These are phyloP conservation scores for Temnothorax longispinosus DNA, from an alignment of 1,140 invertebrate genomes.

Conservation along the genomic window DNA sequence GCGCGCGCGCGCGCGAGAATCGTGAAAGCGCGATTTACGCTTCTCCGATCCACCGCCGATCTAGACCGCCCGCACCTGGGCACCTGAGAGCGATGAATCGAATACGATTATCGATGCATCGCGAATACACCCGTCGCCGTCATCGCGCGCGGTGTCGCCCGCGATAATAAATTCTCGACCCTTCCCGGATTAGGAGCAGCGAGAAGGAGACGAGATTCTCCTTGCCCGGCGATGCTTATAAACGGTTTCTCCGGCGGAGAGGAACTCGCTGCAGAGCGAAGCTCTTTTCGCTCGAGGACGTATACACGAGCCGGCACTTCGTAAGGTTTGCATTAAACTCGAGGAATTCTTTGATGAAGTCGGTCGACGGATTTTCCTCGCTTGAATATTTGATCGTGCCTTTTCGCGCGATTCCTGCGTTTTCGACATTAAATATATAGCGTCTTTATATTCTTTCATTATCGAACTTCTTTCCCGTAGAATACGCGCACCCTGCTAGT, in stretches of 20 bases:
- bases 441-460: background rate
- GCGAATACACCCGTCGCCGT: conserved; percentile 13
- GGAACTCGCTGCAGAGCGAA: background rate
- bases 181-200: conserved; percentile 13
- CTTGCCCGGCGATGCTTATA: conserved; percentile 16
- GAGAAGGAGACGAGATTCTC: conserved; percentile 9
- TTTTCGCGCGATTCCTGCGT: background rate
- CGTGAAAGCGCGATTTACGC: conserved; percentile 62
- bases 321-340: conserved; percentile 58
- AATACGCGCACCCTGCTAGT: background rate
- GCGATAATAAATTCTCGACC: conserved; percentile 58
- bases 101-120: conserved; percentile 64
- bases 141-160: conserved; percentile 7
- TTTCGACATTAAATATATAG: conserved; percentile 20
- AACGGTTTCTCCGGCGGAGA: background rate
- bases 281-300: conserved; percentile 49
- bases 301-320: conserved; percentile 26
- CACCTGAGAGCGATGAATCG: conserved; percentile 49
- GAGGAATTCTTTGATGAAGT: conserved; percentile 51
- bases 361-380: conserved; percentile 18
- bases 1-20: background rate
- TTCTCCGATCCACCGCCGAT: conserved; percentile 26
- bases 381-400: conserved; percentile 52
- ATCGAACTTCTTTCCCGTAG: background rate
- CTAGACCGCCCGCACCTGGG: conserved; percentile 31